phyloP scores from a whole-genome alignment of 23 tunicate genomes.

The Ciona savignyi region DNA sequence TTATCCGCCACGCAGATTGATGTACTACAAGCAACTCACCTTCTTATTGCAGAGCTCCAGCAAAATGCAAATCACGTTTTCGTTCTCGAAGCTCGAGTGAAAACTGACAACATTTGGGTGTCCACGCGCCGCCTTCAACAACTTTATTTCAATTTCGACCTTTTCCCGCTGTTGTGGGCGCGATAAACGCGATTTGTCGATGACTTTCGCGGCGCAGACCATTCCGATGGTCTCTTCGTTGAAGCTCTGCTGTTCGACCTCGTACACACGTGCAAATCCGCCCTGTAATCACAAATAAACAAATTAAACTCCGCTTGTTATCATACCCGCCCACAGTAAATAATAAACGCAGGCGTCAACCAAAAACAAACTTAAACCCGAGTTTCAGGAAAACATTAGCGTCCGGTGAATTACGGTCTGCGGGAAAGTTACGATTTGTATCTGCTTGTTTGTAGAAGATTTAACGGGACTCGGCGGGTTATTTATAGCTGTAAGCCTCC shows the following conservation, averaged over 20 bases:
- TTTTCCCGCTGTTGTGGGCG: slow-evolving; percentile 81
- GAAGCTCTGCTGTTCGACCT: slow-evolving; percentile 25
- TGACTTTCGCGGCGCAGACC: slow-evolving; percentile 78
- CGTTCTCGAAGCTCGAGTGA: slow-evolving; percentile 69
- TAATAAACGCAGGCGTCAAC: no score
- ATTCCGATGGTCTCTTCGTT: not conserved
- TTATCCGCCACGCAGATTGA: no score
- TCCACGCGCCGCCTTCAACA: slow-evolving; percentile 48
- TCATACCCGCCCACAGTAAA: no score
- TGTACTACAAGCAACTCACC: no score
- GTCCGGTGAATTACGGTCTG: not conserved
- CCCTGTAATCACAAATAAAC: slow-evolving; percentile 50
- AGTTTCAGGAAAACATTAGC: no score
- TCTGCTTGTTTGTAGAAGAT: not conserved
- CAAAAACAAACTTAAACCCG: no score
- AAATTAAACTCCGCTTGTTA: no score
- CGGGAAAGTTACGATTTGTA: not conserved
- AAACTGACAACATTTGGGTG: slow-evolving; percentile 89
- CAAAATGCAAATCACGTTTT: slow-evolving; percentile 56
- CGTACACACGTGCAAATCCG: slow-evolving; percentile 88
- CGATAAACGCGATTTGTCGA: slow-evolving; percentile 66
- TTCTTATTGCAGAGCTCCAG: slow-evolving; percentile 81
- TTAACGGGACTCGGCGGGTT: no score
- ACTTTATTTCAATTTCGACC: slow-evolving; percentile 79
- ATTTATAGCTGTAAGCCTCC: not conserved